Conservation (phyloP, 2,888 invertebrate genomes). For the Oscheius sp. region DNA sequence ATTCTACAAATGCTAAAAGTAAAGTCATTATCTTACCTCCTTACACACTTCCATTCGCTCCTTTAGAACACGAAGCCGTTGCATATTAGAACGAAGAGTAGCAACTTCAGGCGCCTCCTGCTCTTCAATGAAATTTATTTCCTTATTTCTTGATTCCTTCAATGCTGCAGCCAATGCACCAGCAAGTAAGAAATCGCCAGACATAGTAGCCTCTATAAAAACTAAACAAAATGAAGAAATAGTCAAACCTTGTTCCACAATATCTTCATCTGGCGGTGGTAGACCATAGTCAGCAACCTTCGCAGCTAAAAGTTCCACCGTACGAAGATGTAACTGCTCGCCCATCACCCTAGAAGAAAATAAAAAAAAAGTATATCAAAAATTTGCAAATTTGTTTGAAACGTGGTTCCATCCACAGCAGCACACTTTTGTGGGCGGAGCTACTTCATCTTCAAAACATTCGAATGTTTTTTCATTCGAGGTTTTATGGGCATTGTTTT, state of each 20-base stretch:
- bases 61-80: constrained; percentile 38
- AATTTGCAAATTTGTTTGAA: background rate
- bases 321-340: constrained; percentile 45
- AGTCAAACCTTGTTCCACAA: background rate
- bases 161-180: constrained; percentile 23
- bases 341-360: constrained; percentile 41
- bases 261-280: constrained; percentile 33
- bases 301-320: constrained; percentile 48
- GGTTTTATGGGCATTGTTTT: background rate
- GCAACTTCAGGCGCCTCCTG: constrained; percentile 36
- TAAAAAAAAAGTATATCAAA: background rate
- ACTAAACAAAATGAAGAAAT: background rate
- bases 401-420: background rate
- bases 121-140: constrained; percentile 28
- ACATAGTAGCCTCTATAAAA: background rate
- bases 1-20: constrained; percentile 44
- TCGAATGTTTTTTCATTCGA: background rate
- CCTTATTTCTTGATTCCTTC: constrained; percentile 15
- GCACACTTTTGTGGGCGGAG: background rate
- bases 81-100: constrained; percentile 49
- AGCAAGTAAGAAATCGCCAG: constrained; percentile 23
- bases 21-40: constrained; percentile 27
- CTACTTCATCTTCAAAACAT: background rate
- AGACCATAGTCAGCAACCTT: constrained; percentile 42
- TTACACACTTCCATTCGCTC: constrained; percentile 44